Evolutionary conservation across 2,888 invertebrate species (phyloP).

Genomic region (Encarsia formosa): DNA sequence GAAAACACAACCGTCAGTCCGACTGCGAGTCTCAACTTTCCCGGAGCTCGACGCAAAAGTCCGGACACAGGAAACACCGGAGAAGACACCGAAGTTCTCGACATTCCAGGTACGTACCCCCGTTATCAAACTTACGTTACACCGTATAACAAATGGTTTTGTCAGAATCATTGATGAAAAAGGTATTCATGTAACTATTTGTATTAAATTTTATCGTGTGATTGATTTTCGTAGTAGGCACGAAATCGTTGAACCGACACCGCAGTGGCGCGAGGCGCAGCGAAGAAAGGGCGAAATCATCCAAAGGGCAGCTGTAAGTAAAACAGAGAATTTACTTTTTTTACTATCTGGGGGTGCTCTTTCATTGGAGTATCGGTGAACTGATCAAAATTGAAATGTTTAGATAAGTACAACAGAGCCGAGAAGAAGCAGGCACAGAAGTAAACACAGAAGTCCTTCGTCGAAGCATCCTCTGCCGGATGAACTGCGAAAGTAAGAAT

Average conservation of each 20-base stretch:
- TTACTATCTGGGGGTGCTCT: no score
- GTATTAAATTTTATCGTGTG: no score
- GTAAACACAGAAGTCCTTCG: conserved; percentile 49
- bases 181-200: no score
- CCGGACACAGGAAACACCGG: conserved; percentile 67
- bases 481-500: conserved; percentile 47
- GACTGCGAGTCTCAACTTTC: conserved; percentile 90
- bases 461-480: conserved; percentile 48
- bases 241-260: conserved; percentile 81
- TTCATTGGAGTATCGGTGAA: no score
- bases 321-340: background rate
- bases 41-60: conserved; percentile 72
- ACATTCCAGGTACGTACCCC: conserved; percentile 57
- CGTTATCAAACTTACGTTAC: no score
- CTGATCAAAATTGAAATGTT: no score
- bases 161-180: no score
- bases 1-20: conserved; percentile 72
- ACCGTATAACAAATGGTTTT: background rate
- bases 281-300: conserved; percentile 63
- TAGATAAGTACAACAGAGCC: conserved; percentile 44
- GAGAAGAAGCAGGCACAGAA: conserved; percentile 45
- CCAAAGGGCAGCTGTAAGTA: conserved; percentile 48
- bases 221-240: conserved; percentile 42
- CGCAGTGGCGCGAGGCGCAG: conserved; percentile 86
- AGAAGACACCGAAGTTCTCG: conserved; percentile 70